Percentiles rank a stretch among this genome's conserved stretches.
These are phyloP conservation scores for Yponomeuta sedellus DNA, from an alignment of 2,888 invertebrate species.

Conservation along the genomic window DNA sequence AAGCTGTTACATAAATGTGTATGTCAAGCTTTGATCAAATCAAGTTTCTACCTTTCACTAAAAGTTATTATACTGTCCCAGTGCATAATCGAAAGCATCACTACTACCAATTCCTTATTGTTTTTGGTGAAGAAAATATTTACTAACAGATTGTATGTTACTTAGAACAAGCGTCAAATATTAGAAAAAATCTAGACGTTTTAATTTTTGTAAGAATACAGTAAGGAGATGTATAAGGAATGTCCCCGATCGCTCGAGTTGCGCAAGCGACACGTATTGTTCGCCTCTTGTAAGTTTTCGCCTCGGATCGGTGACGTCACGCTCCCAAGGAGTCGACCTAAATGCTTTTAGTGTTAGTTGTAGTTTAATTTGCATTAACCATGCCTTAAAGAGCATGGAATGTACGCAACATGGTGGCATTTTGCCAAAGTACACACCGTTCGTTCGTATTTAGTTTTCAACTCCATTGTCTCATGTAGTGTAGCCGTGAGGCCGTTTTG, in stretches of 20 bases:
- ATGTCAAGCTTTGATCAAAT: neutral
- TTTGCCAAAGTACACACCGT: conserved; percentile 25
- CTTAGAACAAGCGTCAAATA: no score
- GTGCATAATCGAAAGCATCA: no score
- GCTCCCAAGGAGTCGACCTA: conserved; percentile 43
- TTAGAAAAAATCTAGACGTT: no score
- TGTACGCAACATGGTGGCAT: conserved; percentile 39
- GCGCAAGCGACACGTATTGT: conserved; percentile 73
- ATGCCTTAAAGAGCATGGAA: conserved; percentile 44
- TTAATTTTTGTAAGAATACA: neutral
- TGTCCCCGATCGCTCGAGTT: conserved; percentile 44
- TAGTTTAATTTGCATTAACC: conserved; percentile 59
- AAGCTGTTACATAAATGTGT: no score
- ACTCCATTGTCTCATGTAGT: conserved; percentile 5
- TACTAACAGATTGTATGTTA: no score
- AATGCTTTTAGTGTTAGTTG: conserved; percentile 57
- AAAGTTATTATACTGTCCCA: no score
- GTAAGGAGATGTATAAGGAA: neutral
- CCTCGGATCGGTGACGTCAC: conserved; percentile 57
- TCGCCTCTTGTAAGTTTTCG: conserved; percentile 60
- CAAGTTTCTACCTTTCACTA: no score
- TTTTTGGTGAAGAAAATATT: no score
- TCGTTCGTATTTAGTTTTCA: conserved; percentile 10
- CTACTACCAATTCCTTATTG: no score
- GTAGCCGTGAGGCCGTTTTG: neutral